Percentiles rank a stretch among this genome's conserved stretches.
These are phyloP conservation scores for Amblyteles armatorius DNA, from an alignment of 2,888 invertebrate species.

Conservation along the genomic window DNA sequence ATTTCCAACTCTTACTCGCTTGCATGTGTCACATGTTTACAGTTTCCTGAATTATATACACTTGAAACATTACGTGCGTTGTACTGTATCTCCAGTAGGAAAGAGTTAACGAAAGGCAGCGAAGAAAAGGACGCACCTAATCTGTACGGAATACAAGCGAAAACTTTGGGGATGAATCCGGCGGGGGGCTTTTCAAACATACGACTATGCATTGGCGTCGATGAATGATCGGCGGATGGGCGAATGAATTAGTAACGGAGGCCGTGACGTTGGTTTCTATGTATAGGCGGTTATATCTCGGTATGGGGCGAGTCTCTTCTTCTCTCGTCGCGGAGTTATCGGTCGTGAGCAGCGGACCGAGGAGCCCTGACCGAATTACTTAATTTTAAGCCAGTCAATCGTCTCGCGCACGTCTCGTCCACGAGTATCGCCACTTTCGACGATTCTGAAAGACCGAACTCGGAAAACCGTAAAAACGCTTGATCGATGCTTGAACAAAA, in stretches of 20 bases:
- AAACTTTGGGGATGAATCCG: too few relatives aligned
- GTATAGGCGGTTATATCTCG: not conserved
- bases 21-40: too few relatives aligned
- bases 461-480: too few relatives aligned
- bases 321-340: slow-evolving; percentile 14
- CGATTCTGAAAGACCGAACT: not conserved
- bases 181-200: too few relatives aligned
- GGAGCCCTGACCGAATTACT: slow-evolving; percentile 67
- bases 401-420: slow-evolving; percentile 42
- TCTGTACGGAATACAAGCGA: not conserved
- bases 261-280: not conserved
- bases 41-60: too few relatives aligned
- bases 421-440: not conserved
- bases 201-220: too few relatives aligned
- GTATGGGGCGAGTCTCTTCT: not conserved
- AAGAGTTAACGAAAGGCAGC: not conserved
- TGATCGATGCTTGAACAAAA: too few relatives aligned
- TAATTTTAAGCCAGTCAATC: slow-evolving; percentile 64
- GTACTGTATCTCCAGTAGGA: not conserved
- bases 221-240: too few relatives aligned
- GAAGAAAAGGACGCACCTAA: not conserved
- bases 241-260: not conserved
- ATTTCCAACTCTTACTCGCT: too few relatives aligned
- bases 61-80: not conserved
- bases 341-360: slow-evolving; percentile 36